Conservation (phyloP, 2,113 vertebrate genomes). For the Amia ocellicauda region DNA sequence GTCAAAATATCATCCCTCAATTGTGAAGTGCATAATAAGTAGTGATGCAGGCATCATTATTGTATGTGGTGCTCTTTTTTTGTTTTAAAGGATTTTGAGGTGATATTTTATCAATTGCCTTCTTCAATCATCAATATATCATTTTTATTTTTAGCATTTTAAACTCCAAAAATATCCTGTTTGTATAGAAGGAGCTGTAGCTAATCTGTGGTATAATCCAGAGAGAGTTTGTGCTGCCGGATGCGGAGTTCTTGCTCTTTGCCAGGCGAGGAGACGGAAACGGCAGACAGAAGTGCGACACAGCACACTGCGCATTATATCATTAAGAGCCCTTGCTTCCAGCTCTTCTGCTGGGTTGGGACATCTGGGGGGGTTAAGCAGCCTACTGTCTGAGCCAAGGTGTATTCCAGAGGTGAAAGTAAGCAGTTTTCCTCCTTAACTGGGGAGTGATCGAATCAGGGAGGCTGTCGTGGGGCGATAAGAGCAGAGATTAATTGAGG, state of each 20-base stretch:
- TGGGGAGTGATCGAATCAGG: neutral
- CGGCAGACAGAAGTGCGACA: neutral
- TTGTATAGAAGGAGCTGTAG: too few species aligned
- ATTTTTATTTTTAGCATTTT: too few species aligned
- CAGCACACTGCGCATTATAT: slow-evolving; percentile 3
- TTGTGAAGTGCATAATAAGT: too few species aligned
- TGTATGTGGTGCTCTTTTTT: too few species aligned
- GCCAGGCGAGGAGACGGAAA: neutral
- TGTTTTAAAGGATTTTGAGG: too few species aligned
- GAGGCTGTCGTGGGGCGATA: neutral
- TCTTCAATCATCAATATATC: too few species aligned
- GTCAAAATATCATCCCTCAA: too few species aligned
- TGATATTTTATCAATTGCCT: too few species aligned
- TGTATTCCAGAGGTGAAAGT: neutral
- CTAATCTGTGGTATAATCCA: too few species aligned
- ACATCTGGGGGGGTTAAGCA: neutral
- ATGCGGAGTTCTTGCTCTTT: neutral
- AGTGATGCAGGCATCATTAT: too few species aligned
- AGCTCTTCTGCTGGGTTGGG: neutral
- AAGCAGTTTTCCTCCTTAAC: slow-evolving; percentile 3
- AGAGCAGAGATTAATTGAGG: slow-evolving; percentile 10
- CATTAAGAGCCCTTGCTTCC: neutral
- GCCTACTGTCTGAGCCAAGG: neutral
- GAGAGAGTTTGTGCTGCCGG: neutral
- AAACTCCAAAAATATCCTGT: too few species aligned